Conservation (phyloP, 1,140 invertebrate genomes). For the Drosophila kurseongensis region DNA sequence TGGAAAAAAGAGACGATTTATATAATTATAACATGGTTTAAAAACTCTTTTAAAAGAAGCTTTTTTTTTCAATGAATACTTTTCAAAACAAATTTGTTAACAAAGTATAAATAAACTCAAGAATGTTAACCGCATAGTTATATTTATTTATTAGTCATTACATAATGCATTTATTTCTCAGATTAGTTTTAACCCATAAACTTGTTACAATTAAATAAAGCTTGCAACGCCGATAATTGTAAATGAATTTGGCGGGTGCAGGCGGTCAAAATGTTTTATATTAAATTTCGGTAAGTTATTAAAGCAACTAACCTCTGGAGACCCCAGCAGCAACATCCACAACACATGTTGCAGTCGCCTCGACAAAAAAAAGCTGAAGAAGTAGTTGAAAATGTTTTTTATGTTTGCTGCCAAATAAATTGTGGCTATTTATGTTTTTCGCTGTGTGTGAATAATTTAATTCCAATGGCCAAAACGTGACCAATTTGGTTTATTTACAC, state of each 20-base stretch:
- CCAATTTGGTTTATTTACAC: constrained; percentile 84
- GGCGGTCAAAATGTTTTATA: constrained; percentile 66
- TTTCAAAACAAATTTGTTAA: too few species aligned
- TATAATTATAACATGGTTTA: too few species aligned
- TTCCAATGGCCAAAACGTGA: constrained; percentile 81
- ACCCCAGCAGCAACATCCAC: constrained; percentile 19
- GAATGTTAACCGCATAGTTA: too few species aligned
- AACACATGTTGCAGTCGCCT: constrained; percentile 33
- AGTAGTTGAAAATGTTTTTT: constrained; percentile 48
- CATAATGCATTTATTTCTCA: not conserved
- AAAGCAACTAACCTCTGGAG: constrained; percentile 35
- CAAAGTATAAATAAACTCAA: too few species aligned
- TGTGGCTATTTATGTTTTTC: constrained; percentile 71
- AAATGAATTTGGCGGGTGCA: constrained; percentile 52
- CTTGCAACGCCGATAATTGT: not conserved
- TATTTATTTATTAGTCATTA: too few species aligned
- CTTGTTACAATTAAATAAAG: not conserved
- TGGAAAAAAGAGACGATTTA: too few species aligned
- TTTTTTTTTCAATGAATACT: too few species aligned
- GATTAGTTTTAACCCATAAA: not conserved
- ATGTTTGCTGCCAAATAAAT: constrained; percentile 71
- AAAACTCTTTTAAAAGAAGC: too few species aligned
- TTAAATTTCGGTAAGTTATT: constrained; percentile 69
- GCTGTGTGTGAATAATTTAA: constrained; percentile 70
- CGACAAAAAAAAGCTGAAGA: constrained; percentile 23